Evolutionary conservation across 2,113 vertebrate species (phyloP), one percentile per base, ranked within the genome.

Genomic region (Ia io): DNA sequence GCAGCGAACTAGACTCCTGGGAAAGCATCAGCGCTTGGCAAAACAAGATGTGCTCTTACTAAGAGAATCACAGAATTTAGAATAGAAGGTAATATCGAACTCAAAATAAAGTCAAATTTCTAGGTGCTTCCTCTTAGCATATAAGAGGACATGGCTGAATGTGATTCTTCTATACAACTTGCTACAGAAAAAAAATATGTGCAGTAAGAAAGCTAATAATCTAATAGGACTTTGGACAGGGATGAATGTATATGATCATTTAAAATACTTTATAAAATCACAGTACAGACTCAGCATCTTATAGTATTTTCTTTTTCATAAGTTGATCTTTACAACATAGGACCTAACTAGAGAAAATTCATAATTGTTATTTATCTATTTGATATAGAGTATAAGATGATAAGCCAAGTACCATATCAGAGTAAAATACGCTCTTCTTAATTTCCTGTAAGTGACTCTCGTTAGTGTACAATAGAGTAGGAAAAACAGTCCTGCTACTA

Each of bases 1-100:
- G n/a, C 77, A 95, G 87, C 42, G 92, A 96, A 93, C 88, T 95
- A 91, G 92, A 84, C 96, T 95, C 90, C 77, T 69, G 93, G 95
- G 96, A 95, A 96, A 79, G 53, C 28, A 90, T 30, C 49, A 79
- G 63, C 70, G n/a, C 74, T 96, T 86, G 73, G 84, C 32, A 97
- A 97, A 95, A 88, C 74, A 95, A 9, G 11, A 61, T 85, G 44
- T 76, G 56, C 22, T 96, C 88, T 97, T 92, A 83, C 61, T 84
- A 73, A 92, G 94, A 91, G 49, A 92, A 87, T 78, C 32, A 32
- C n/a, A 83, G 71, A 94, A 84, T 90, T 56, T 51, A 7, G 51
- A 49, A 30, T 25, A 56, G 28, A 92, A 93, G 8, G 40, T 78
- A n/a, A 7, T 85, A 40, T 28, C 32, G 17, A 91, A 96, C 16